Evolutionary conservation across 2,888 invertebrate genomes (phyloP).

Genomic region (Apamea anceps): DNA sequence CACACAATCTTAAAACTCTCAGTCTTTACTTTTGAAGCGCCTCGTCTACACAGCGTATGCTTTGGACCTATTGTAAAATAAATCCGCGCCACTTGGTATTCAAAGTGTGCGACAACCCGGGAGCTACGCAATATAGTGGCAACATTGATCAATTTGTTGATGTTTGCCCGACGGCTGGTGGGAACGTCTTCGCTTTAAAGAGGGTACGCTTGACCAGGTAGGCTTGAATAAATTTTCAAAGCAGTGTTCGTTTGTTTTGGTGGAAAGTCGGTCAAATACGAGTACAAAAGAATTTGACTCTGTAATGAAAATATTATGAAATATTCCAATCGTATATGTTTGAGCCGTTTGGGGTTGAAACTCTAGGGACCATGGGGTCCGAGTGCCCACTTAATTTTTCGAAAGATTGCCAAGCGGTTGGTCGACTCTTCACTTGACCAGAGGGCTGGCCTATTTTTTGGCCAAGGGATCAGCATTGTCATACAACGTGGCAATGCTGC

Average conservation of each 20-base stretch:
- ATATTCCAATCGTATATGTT: background rate
- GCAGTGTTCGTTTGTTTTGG: background rate
- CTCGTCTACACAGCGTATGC: slow-evolving; percentile 38
- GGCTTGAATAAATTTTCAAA: slow-evolving; percentile 32
- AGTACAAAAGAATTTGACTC: background rate
- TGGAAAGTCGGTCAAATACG: background rate
- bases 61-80: slow-evolving; percentile 64
- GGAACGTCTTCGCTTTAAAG: slow-evolving; percentile 47
- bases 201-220: slow-evolving; percentile 51
- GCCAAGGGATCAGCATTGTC: background rate
- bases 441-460: background rate
- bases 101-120: slow-evolving; percentile 61
- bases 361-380: background rate
- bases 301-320: background rate
- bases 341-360: background rate
- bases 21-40: background rate
- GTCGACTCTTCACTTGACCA: background rate
- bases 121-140: slow-evolving; percentile 65
- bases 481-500: background rate
- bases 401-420: background rate
- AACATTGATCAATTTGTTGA: slow-evolving; percentile 69
- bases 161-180: slow-evolving; percentile 54
- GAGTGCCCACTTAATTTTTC: background rate
- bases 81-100: slow-evolving; percentile 68
- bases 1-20: background rate